Base-by-base conservation (phyloP, 2,797 vertebrate genomes). In the Clarias platycephalus region DNA sequence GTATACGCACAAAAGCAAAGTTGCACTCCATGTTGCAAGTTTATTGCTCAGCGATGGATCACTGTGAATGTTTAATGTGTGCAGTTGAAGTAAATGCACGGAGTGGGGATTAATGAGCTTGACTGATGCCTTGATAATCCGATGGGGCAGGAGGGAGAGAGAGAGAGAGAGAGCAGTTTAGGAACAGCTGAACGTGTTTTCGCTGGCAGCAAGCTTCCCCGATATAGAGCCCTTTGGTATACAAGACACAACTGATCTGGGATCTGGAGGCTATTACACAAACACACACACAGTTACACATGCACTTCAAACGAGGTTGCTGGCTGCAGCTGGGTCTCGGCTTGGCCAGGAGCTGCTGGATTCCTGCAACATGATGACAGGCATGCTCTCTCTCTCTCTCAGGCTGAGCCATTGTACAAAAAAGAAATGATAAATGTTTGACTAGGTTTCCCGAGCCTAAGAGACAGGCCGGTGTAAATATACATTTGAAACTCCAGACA, bases 321-420 rank as follows among this genome's bases (percentile, higher is more conserved):
- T 88, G 91, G 91, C 90, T 91, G 90, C 88, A 89, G 87, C 78
- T 89, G 86, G 90, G 90, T 86, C 90, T 89, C 90, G 88, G 90
- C 90, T 92, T 83, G 88, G 88, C 87, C 87, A 90, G 83, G 86
- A 89, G 79, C 88, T 67, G 88, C 34, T 91, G 93, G 91, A 95
- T 94, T 95, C 93, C 91, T 92, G 86, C 80, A 83, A 92, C 92
- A 94, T 94, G 93, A 94, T 92, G 90, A 94, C 92, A 92, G 86
- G 79, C 55, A n/a, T 72, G 37, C 82, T 67, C 70, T 31, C 24
- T 76, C 62, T 40, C 62, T 0, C 24, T 15, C 80, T 77, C 77
- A 83, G 64, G 63, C 64, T 55, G 60, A 79, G 31, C 76, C 15
- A 44, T 40, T 37, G 63, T 55, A 58, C 16, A 22, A 62, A 68